Conservation (phyloP, 2,888 invertebrate species). For the Lutraria lutraria region DNA sequence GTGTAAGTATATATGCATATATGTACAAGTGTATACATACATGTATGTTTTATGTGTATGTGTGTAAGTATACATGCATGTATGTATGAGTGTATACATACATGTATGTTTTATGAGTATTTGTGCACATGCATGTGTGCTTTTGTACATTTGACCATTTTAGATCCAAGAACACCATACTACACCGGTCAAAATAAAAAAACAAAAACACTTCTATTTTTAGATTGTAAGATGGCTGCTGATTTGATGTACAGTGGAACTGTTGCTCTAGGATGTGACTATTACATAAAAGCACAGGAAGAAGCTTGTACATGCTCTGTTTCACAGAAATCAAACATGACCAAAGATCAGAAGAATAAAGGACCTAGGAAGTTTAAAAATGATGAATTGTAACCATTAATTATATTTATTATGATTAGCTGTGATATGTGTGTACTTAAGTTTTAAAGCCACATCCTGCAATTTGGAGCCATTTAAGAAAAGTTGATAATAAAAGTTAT, state of each 20-base stretch:
- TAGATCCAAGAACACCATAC: no score
- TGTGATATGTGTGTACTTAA: not conserved
- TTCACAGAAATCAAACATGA: not conserved
- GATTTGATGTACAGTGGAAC: constrained; percentile 95
- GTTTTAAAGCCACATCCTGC: not conserved
- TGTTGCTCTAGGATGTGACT: constrained; percentile 94
- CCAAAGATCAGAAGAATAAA: not conserved
- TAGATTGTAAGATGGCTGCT: constrained; percentile 94
- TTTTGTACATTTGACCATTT: no score
- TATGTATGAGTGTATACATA: no score
- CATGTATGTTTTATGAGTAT: no score
- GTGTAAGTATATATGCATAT: no score
- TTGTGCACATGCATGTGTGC: no score
- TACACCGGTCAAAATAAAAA: no score
- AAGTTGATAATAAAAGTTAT: no score
- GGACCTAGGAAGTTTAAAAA: not conserved
- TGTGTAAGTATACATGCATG: no score
- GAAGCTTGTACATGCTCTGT: constrained; percentile 92
- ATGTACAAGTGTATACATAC: no score
- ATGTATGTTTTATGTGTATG: no score
- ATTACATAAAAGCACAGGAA: constrained; percentile 94
- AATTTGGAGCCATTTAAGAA: not conserved
- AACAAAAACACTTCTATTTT: constrained; percentile 68
- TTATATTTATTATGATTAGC: not conserved
- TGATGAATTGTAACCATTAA: not conserved